phyloP scores from a whole-genome alignment of 2,113 vertebrate genomes.

The Ahaetulla prasina region DNA sequence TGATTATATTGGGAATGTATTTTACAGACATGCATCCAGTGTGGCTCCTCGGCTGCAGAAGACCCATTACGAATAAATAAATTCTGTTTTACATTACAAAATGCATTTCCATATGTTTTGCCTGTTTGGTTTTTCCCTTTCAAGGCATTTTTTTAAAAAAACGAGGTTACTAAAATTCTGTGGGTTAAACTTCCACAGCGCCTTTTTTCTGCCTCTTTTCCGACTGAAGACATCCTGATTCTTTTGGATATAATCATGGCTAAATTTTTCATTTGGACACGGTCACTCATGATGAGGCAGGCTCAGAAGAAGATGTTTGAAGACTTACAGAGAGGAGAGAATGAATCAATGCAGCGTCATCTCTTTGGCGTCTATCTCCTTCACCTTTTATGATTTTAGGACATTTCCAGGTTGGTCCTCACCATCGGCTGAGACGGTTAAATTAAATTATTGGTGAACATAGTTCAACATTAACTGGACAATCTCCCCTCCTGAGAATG shows the following conservation, averaged over 20 bases:
- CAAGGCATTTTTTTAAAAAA: slow-evolving; percentile 15
- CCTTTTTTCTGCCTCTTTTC: slow-evolving; percentile 30
- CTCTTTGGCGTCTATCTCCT: not conserved
- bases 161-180: not conserved
- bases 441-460: not conserved
- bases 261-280: not conserved
- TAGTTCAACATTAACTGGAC: not conserved
- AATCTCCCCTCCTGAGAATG: not conserved
- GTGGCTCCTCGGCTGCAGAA: slow-evolving; percentile 54
- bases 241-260: slow-evolving; percentile 37
- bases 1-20: slow-evolving; percentile 62
- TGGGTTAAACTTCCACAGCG: slow-evolving; percentile 46
- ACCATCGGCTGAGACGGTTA: not conserved
- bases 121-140: slow-evolving; percentile 46
- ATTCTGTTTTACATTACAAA: slow-evolving; percentile 48
- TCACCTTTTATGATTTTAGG: not conserved
- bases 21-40: slow-evolving; percentile 60
- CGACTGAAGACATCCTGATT: not conserved
- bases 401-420: not conserved
- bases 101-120: slow-evolving; percentile 49
- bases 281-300: too few relatives aligned
- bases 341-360: too few relatives aligned
- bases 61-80: slow-evolving; percentile 54
- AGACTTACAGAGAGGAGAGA: too few relatives aligned
- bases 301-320: too few relatives aligned